Base-by-base conservation (phyloP, 2,797 vertebrate genomes). In the Acridotheres tristis region DNA sequence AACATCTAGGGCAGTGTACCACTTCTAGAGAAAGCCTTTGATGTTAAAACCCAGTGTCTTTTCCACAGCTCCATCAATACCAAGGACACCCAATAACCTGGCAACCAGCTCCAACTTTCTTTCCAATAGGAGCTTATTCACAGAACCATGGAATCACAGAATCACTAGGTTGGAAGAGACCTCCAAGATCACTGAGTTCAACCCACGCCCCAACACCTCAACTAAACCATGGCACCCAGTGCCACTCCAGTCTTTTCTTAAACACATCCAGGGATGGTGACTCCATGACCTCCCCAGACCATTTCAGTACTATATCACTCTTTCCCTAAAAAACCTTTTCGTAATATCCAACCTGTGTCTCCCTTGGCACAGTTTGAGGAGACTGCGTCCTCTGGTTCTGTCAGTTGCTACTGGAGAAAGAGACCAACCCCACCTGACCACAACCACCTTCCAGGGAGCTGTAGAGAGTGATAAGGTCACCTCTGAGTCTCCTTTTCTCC, bases 301-400 rank as follows among this genome's bases (percentile, higher is more conserved):
- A 45, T 10, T 57, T 25, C 32, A 57, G 42, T 4, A 16, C 25
- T 45, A 57, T 11, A 36, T 45, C 25, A 45, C 6, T 34, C 14
- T 21, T 34, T 34, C 32, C 0, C 0, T 45, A 8, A 34, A 43
- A 43, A 11, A 4, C 8, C 4, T 27, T 6, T 57, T 57, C 32
- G 19, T 73, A 13, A 45, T 17, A 17, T 34, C 19, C 32, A 57
- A 4, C 11, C 18, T 72, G 0, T 29, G 34, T 34, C 34, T 43
- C 23, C 18, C 14, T 17, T 55, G 25, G 2, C 1, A 0, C 30
- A 27, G 13, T 53, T 43, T 7, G 0, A 21, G 53, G 0, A 21
- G 53, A 6, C 40, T 27, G 23, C 21, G 25, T 27, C 36, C 67
- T 25, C 29, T 69, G 0, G 2, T 69, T 53, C 50, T 42, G 29